phyloP scores from a whole-genome alignment of 2,888 invertebrate species.

The Cephus nigrinus region DNA sequence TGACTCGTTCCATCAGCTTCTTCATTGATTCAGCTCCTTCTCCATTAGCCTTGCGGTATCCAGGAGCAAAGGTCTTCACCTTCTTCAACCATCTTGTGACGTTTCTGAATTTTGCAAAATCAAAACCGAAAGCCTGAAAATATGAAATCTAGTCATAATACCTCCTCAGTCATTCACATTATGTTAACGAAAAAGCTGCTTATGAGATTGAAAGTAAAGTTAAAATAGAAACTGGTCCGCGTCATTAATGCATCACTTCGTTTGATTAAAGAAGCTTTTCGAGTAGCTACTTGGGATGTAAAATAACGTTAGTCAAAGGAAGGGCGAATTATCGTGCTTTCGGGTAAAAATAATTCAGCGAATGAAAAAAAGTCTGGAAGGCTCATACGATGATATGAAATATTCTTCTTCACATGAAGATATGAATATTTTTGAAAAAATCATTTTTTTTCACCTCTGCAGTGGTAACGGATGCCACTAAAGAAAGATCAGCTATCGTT shows the following conservation, averaged over 20 bases:
- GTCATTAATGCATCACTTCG: not conserved
- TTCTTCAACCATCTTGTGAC: slow-evolving; percentile 75
- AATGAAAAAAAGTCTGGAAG: not conserved
- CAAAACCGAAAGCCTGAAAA: slow-evolving; percentile 51
- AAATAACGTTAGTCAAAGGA: not conserved
- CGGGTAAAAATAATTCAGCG: not conserved
- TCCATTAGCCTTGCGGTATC: slow-evolving; percentile 68
- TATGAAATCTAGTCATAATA: not conserved
- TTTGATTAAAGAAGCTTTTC: not conserved
- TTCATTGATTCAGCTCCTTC: slow-evolving; percentile 48
- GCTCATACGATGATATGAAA: no score
- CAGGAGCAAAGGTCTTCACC: slow-evolving; percentile 71
- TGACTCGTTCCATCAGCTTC: slow-evolving; percentile 3
- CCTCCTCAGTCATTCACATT: not conserved
- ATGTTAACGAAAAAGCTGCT: not conserved
- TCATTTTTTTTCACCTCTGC: slow-evolving; percentile 40
- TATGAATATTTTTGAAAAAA: not conserved
- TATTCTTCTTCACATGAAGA: no score
- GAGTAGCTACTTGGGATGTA: not conserved
- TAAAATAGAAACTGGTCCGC: not conserved
- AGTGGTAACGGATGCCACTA: slow-evolving; percentile 50
- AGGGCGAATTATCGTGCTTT: not conserved
- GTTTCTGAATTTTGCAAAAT: slow-evolving; percentile 72
- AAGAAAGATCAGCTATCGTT: slow-evolving; percentile 57
- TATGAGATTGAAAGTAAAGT: not conserved